Evolutionary conservation across 2,113 vertebrate species (phyloP), one percentile per base, ranked within the genome.

Genomic region (Odocoileus hemionus): DNA sequence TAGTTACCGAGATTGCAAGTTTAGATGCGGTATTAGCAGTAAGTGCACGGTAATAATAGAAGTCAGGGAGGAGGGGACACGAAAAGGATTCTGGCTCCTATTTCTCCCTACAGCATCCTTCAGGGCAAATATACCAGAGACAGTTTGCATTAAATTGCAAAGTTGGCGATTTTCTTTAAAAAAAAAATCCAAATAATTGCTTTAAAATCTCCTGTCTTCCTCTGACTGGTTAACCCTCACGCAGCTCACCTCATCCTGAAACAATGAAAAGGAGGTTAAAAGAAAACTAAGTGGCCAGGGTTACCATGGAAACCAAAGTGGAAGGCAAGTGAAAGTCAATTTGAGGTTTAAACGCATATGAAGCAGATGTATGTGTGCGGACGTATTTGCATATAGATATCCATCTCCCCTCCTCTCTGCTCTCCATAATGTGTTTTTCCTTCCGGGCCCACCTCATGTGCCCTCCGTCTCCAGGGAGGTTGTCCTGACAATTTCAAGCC

Each of bases 231-330:
- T 99, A 99, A 99, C 98, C 96, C 98, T 98, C n/a, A 0, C 7
- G 11, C 80, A 96, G 76, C 94, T 98, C 85, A 78, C 98, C 86
- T 96, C 95, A 98, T 96, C 95, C 98, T 97, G 95, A 98, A 98
- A 98, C 96, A 76, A 97, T 95, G 96, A 98, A 98, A 98, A 98
- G 85, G 67, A 98, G 98, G 98, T 98, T 98, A 98, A 99, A 98
- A 98, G 96, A 97, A 98, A 98, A 98, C 98, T 98, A 99, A 99
- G 98, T 99, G 98, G 97, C 97, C 98, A 98, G 95, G 82, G 98
- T 99, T 99, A 98, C 98, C 98, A 98, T 98, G 98, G 98, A 98
- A 99, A 99, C 98, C 50, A 97, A 97, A 98, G 96, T 97, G 96
- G 97, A 97, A 98, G 92, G 95, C 98, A 99, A 99, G 95, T 98